Conservation (phyloP, 2,113 vertebrate genomes). For the Excalfactoria chinensis region DNA sequence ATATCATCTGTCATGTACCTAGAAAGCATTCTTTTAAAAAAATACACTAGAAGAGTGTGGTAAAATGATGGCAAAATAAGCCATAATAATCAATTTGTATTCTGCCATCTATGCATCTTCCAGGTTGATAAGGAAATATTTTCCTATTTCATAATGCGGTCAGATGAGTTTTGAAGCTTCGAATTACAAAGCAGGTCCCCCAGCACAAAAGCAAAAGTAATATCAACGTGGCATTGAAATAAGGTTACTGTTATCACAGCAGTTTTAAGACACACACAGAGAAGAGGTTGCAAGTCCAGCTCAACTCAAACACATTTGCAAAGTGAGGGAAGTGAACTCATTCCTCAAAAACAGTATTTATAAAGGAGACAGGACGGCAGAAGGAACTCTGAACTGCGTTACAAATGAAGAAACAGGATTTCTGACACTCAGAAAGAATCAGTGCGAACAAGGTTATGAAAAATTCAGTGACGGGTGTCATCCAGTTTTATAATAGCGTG, state of each 20-base stretch:
- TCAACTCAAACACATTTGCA: not conserved
- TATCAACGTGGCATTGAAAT: not conserved
- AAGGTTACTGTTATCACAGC: not conserved
- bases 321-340: not conserved
- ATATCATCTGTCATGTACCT: not conserved
- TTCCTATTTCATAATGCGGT: not conserved
- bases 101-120: not conserved
- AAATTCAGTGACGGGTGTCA: not conserved
- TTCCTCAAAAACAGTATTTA: not conserved
- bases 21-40: not conserved
- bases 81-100: not conserved
- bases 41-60: not conserved
- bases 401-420: not conserved
- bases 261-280: not conserved
- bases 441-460: not conserved
- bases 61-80: not conserved
- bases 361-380: not conserved
- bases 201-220: not conserved
- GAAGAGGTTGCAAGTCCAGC: not conserved
- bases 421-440: not conserved
- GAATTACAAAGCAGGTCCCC: not conserved
- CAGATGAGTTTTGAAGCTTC: not conserved
- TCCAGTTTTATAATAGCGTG: not conserved
- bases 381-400: not conserved
- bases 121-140: not conserved